These are phyloP conservation scores for Elachura formosa DNA, from an alignment of 2,113 vertebrate species.

Conservation along the genomic window DNA sequence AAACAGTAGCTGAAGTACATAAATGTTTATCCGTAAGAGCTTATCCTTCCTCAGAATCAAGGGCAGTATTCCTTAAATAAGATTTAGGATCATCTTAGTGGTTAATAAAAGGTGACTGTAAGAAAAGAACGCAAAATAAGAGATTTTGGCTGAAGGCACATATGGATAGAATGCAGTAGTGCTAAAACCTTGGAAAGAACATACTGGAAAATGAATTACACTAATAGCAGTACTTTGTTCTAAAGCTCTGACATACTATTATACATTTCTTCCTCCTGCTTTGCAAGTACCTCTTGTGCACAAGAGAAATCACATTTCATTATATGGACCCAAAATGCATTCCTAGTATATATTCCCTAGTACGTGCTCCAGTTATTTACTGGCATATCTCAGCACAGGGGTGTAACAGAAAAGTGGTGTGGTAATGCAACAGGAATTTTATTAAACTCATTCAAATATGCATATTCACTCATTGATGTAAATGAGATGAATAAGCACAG, in stretches of 20 bases:
- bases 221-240: not conserved
- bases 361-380: not conserved
- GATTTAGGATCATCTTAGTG: not conserved
- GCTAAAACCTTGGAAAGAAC: not conserved
- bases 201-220: not conserved
- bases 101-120: not conserved
- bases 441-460: not conserved
- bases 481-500: not conserved
- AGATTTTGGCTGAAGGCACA: not conserved
- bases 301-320: not conserved
- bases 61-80: not conserved
- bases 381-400: not conserved
- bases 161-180: not conserved
- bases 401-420: not conserved
- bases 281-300: not conserved
- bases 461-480: not conserved
- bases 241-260: not conserved
- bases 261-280: not conserved
- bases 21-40: not conserved
- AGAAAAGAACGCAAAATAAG: not conserved
- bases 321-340: not conserved
- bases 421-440: not conserved
- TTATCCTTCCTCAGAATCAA: not conserved
- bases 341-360: not conserved
- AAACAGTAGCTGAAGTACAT: not conserved